These are phyloP conservation scores for Hyalella azteca DNA, from an alignment of 2,888 invertebrate species.

Conservation along the genomic window DNA sequence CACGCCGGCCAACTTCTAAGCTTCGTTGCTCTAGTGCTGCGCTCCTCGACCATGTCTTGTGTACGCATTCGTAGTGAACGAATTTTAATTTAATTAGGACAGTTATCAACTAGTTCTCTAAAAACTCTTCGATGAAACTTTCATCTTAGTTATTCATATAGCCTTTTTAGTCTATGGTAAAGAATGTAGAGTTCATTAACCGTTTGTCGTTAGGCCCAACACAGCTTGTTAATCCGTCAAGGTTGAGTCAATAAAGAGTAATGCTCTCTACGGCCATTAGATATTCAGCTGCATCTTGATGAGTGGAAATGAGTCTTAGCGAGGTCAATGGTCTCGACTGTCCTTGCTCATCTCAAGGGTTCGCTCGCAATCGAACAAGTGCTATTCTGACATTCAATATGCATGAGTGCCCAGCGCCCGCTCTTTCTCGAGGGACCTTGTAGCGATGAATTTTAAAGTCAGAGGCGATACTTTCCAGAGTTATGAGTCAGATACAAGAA, in stretches of 20 bases:
- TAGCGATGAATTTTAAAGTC: constrained; percentile 31
- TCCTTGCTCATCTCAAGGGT: not conserved
- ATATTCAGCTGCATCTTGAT: not conserved
- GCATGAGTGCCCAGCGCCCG: not conserved
- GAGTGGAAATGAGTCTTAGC: not conserved
- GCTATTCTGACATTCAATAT: constrained; percentile 18
- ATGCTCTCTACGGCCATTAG: not conserved
- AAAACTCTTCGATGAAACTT: too few species aligned
- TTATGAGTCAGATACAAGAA: constrained; percentile 17
- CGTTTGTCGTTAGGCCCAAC: not conserved
- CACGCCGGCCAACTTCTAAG: constrained; percentile 2
- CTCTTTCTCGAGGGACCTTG: constrained; percentile 15
- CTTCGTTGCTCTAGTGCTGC: not conserved
- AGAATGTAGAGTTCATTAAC: not conserved
- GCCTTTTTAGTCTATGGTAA: too few species aligned
- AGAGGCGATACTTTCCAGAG: constrained; percentile 3
- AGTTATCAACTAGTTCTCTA: too few species aligned
- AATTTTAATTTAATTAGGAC: too few species aligned
- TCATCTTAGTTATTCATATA: too few species aligned
- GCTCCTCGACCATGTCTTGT: too few species aligned
- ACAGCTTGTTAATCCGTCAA: not conserved
- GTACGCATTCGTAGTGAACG: too few species aligned
- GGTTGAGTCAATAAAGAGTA: not conserved
- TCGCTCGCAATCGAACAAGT: constrained; percentile 18
- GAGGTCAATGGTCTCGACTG: constrained; percentile 30